Evolutionary conservation across 2,113 vertebrate species (phyloP).

Genomic region (Rhinoderma darwinii): DNA sequence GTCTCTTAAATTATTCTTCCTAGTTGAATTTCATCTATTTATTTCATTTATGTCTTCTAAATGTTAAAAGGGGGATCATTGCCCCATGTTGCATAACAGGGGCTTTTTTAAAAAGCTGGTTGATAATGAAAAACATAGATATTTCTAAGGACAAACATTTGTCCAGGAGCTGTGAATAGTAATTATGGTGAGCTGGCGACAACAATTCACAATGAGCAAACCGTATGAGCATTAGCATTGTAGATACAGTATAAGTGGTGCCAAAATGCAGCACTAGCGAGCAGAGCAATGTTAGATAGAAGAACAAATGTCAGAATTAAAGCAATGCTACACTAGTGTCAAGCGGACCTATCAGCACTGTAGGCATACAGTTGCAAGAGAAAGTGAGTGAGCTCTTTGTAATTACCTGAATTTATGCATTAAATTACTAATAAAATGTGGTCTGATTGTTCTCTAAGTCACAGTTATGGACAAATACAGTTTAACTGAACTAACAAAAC

Average conservation of each 20-base stretch:
- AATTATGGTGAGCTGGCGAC: background rate
- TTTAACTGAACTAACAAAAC: too few relatives aligned
- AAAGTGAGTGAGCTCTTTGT: too few relatives aligned
- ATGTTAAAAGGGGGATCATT: background rate
- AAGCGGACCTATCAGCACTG: background rate
- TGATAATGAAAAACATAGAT: background rate
- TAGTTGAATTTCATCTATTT: background rate
- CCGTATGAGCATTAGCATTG: background rate
- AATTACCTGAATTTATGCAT: too few relatives aligned
- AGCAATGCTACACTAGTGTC: background rate
- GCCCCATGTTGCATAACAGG: background rate
- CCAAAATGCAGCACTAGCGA: background rate
- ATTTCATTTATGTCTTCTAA: background rate
- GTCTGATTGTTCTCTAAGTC: too few relatives aligned
- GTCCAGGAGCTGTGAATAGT: background rate
- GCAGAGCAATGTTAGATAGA: background rate
- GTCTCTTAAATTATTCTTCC: background rate
- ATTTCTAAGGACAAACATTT: background rate
- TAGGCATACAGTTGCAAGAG: background rate
- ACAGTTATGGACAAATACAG: too few relatives aligned
- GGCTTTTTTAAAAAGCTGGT: background rate
- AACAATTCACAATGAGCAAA: background rate
- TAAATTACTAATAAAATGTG: too few relatives aligned
- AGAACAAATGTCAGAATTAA: background rate
- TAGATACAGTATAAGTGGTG: background rate